Base-by-base conservation (phyloP, 2,113 vertebrate genomes). In the Sterrhoptilus dennistouni region DNA sequence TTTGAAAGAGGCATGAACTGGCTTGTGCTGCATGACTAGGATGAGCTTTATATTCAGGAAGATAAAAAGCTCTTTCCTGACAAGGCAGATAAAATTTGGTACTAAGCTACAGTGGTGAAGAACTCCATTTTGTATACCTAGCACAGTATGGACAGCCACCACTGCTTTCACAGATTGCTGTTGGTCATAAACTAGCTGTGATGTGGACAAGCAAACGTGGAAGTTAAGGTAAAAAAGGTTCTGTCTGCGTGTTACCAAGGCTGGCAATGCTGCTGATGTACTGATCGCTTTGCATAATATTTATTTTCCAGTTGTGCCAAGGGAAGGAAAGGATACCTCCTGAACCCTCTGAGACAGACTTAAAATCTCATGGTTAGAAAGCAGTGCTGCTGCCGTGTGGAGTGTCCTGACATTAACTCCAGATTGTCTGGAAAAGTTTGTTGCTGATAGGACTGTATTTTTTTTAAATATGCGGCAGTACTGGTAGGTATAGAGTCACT, bases 201-300 rank as follows among this genome's bases (percentile, higher is more conserved):
- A 77, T 69, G 56, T 59, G 80, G 69, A 89, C 56, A 60, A 93
- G 44, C 8, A 83, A 81, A 16, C 1, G 3, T 78, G 83, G 86
- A 87, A 47, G 52, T 84, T 75, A 89, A 93, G 84, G 90, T 93
- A 87, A 91, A 79, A 92, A 68, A 59, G 11, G 23, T 72, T 68
- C 22, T 83, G 31, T 71, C 42, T 94, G 56, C 60, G 47, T 71
- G 60, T 86, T 87, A 52, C 52, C 60, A 47, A 63, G 14, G 28
- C 63, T 89, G 60, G 54, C 14, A 64, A 6, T 17, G 47, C 20
- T 87, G 79, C 45, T 74, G 71, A 88, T 36, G 9, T 72, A 72
- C 61, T 82, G 59, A 86, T 27, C 29, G n/a, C 28, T 90, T 86
- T 70, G 25, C 24, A 54, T 77, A 59, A 15, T 29, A 8, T 50